Evolutionary conservation across 2,888 invertebrate genomes (phyloP).

Genomic region (Cremastinae sp.): DNA sequence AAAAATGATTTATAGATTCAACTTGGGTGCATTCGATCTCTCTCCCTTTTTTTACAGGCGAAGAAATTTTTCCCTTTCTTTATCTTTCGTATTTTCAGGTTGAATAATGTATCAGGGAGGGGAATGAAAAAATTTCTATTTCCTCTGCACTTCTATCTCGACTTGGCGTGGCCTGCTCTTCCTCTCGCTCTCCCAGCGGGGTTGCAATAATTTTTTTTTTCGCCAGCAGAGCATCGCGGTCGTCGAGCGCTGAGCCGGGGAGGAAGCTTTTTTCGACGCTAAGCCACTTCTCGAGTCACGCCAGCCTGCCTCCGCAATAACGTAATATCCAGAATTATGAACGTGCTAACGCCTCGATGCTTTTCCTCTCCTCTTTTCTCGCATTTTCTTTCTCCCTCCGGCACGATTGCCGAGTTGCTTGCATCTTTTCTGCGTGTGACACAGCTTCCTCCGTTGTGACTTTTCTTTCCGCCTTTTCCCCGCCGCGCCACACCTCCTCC

Average conservation of each 20-base stretch:
- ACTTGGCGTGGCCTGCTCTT: constrained; percentile 8
- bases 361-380: constrained; percentile 13
- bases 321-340: constrained; percentile 64
- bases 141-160: neutral
- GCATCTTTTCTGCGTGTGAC: constrained; percentile 30
- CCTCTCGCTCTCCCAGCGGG: neutral
- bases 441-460: constrained; percentile 40
- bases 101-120: constrained; percentile 7
- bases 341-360: constrained; percentile 58
- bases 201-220: constrained; percentile 22
- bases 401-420: constrained; percentile 30
- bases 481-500: neutral
- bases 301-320: constrained; percentile 48
- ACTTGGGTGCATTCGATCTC: neutral
- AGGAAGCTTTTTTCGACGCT: constrained; percentile 41
- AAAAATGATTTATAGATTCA: constrained; percentile 4
- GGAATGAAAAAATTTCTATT: neutral
- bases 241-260: neutral
- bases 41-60: neutral
- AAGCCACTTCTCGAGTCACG: constrained; percentile 58
- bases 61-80: neutral
- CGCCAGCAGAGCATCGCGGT: neutral
- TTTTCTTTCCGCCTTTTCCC: constrained; percentile 17
- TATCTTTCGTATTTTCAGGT: neutral
- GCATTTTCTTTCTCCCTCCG: constrained; percentile 8